Evolutionary conservation across 2,888 invertebrate species (phyloP), one percentile per base, ranked within the genome.

Genomic region (Didymodactylos carnosus): DNA sequence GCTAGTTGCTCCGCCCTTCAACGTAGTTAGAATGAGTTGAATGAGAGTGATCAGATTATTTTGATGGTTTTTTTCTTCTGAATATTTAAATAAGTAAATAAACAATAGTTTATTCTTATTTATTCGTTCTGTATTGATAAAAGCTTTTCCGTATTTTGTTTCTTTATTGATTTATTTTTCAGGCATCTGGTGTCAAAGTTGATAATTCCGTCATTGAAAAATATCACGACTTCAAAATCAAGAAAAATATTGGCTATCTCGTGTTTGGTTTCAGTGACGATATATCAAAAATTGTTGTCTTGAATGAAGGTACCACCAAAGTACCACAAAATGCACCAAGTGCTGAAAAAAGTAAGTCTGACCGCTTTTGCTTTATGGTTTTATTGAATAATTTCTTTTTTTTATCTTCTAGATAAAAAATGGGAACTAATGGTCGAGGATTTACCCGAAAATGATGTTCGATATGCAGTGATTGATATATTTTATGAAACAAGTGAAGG

Each of bases 101-200:
- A n/a, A n/a, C n/a, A n/a, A n/a, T n/a, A n/a, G n/a, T n/a, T n/a
- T n/a, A n/a, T n/a, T n/a, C n/a, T n/a, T n/a, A n/a, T n/a, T n/a
- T n/a, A n/a, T n/a, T n/a, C n/a, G n/a, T n/a, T n/a, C n/a, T n/a
- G n/a, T n/a, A n/a, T n/a, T n/a, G n/a, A n/a, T n/a, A n/a, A n/a
- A n/a, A n/a, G n/a, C n/a, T n/a, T n/a, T n/a, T n/a, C n/a, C n/a
- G n/a, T n/a, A n/a, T n/a, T n/a, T n/a, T n/a, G n/a, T n/a, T n/a
- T n/a, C n/a, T n/a, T n/a, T n/a, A n/a, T n/a, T n/a, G n/a, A n/a
- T n/a, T n/a, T n/a, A n/a, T n/a, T n/a, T n/a, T n/a, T n/a, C n/a
- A 75, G 75, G 72, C 75, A 29, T 75, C 75, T n/a, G 75, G 75
- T 8, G 75, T 75, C 41, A 75, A 75, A 73, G 75, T 72, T 14